Base-by-base conservation (phyloP, 2,888 invertebrate species). In the Chironomus tentans region DNA sequence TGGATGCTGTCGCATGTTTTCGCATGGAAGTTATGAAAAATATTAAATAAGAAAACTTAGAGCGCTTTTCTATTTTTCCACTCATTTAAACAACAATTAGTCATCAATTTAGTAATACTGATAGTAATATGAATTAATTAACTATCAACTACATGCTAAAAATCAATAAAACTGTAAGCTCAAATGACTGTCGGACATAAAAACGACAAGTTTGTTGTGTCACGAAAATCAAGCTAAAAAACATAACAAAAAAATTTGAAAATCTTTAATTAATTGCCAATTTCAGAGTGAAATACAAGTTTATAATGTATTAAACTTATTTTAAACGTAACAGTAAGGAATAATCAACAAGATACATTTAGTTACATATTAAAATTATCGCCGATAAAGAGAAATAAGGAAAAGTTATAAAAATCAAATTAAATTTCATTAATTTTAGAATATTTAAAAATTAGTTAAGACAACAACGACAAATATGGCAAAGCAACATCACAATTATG, bases 401-500 rank as follows among this genome's bases (percentile, higher is more conserved):
- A 38, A 38, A 28, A 38, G 2, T 10, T 3, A 56, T 12, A 15
- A 15, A 15, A 10, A 15, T 56, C 56, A 18, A 15, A 15, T 15
- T 56, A 2, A 56, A 18, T 18, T 18, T n/a, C 56, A 15, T 2
- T 15, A 56, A 56, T 15, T 56, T 56, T 56, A 18, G 56, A 15
- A 15, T 15, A 56, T 0, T 18, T 1, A 4, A 1, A 10, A 15
- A 1, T 15, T 15, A 56, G 4, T 15, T 7, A 56, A 15, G 15
- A 56, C 4, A 7, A 56, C 18, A n/a, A 15, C n/a, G 5, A 28
- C 2, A 21, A 68, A 15, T 1, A 70, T 70, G 70, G 70, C 50
- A 48, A 50, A 70, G 5, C 70, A 70, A 15, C 50, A 48, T 18
- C 70, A 48, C 13, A 70, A 50, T 50, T 70, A 50, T 22, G 70